Evolutionary conservation across 1,140 invertebrate genomes (phyloP).

Genomic region (Bactericera cockerelli): DNA sequence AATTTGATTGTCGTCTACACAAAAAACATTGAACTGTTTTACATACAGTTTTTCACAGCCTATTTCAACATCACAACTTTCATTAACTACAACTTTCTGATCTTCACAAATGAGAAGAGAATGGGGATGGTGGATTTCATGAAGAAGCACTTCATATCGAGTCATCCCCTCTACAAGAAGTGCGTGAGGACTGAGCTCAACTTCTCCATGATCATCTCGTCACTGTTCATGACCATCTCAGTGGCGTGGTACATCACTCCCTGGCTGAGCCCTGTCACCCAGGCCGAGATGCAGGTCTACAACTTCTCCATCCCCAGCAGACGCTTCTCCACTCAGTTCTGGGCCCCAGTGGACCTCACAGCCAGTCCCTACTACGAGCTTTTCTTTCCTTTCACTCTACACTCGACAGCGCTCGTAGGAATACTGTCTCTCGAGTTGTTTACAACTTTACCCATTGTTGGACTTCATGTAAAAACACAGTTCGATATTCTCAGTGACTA

Average conservation of each 20-base stretch:
- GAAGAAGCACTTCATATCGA: not conserved
- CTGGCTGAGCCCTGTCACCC: not conserved
- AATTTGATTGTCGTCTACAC: not conserved
- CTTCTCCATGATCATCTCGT: not conserved
- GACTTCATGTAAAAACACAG: constrained; percentile 5
- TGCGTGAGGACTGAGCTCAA: not conserved
- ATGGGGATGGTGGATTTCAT: not conserved
- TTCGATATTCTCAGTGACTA: constrained; percentile 1
- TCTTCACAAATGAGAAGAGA: constrained; percentile 2
- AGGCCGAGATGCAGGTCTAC: not conserved
- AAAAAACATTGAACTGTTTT: not conserved
- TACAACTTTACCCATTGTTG: not conserved
- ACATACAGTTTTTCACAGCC: constrained; percentile 1
- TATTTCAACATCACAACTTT: constrained; percentile 6
- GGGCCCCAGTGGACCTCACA: not conserved
- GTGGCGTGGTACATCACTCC: not conserved
- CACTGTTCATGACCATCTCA: not conserved
- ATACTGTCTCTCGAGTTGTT: not conserved
- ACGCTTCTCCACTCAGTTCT: constrained; percentile 3
- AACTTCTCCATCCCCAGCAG: not conserved
- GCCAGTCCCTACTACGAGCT: not conserved
- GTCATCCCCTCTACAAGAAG: not conserved
- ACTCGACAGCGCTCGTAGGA: not conserved
- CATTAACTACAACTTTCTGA: constrained; percentile 2
- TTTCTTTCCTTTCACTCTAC: not conserved